Base-by-base conservation (phyloP, 2,113 vertebrate genomes). In the Corydoras sp. region DNA sequence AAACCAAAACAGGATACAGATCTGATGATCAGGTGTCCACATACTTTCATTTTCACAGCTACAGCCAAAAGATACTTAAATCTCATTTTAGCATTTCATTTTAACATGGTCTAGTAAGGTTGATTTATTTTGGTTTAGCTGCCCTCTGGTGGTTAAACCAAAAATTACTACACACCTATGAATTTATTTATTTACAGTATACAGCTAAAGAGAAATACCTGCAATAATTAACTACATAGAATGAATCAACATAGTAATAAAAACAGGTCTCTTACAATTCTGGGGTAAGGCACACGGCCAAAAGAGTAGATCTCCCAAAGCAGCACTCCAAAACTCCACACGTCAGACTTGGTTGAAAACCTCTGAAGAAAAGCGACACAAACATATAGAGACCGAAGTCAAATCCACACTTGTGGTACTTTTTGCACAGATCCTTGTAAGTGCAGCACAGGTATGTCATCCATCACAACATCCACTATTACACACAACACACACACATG, bases 301-400 rank as follows among this genome's bases (percentile, higher is more conserved):
- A 97, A 99, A 76, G 97, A 98, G 87, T 96, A 99, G 86, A 99
- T 99, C 90, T 99, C 97, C 97, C 97, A 99, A 71, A 99, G 93
- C 74, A 99, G 92, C 85, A 99, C 93, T 51, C 97, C 97, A 0
- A 92, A 99, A 80, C 97, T 99, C 97, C 96, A 99, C 71, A 99
- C 94, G 0, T 99, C 96, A 0, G 97, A 98, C 83, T 98, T 48
- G 66, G 62, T 76, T 24, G 61, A 72, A 50, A 65, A 64, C 10
- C 51, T 64, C 58, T 72, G 15, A 69, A 58, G 15, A 65, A n/a
- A 24, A 15, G 1, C 79, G 58, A 68, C 12, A 53, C 43, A 55
- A 9, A 59, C 4, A 29, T 10, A 10, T 18, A 58, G 4, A 58
- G n/a, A 58, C 4, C 14, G 13, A 56, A 7, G 15, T 13, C 54